Base-by-base conservation (phyloP, 2,113 vertebrate genomes). In the Actenoides lindsayi region DNA sequence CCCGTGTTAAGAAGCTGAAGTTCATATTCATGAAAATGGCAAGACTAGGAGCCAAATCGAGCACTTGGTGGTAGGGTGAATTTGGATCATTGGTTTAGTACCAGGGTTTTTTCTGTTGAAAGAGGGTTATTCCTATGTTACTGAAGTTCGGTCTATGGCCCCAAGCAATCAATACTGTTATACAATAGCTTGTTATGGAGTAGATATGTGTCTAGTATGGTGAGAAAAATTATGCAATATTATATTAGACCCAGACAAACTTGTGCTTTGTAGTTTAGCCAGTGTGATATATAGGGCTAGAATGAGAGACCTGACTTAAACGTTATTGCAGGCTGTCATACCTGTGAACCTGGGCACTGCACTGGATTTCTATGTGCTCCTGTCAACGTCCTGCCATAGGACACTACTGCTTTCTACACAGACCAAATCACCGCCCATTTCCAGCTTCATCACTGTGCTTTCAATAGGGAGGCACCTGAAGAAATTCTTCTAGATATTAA, bases 311-410 rank as follows among this genome's bases (percentile, higher is more conserved):
- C 19, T 46, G 14, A 21, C 23, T n/a, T 57, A 35, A 56, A 41
- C 87, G 62, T 67, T 42, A 16, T 14, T 48, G 56, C 1, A 5
- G 57, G 19, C 28, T 74, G 2, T 62, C 41, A 15, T 2, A 21
- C 10, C 4, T 11, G 5, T 23, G 35, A 63, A 37, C 9, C 21
- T 37, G 24, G 21, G 10, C 60, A 42, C 24, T 21, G 17, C 11
- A 2, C n/a, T 23, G 25, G 13, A 5, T 54, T 50, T 46, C 41
- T 30, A 1, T 35, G 41, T 78, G 76, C 23, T 27, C 54, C 42
- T 41, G 39, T 31, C 63, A 48, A 0, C 4, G 3, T 24, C 28
- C 15, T 51, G 3, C 51, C 3, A 0, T 3, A 18, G 54, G 27
- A 24, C 12, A 18, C 31, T 9, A 4, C 13, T 53, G 37, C 48